A percentile compares a stretch with the other conserved stretches of the same genome.
These are phyloP conservation scores for Heliothis peltigera DNA, from an alignment of 2,888 invertebrate genomes.

Conservation along the genomic window DNA sequence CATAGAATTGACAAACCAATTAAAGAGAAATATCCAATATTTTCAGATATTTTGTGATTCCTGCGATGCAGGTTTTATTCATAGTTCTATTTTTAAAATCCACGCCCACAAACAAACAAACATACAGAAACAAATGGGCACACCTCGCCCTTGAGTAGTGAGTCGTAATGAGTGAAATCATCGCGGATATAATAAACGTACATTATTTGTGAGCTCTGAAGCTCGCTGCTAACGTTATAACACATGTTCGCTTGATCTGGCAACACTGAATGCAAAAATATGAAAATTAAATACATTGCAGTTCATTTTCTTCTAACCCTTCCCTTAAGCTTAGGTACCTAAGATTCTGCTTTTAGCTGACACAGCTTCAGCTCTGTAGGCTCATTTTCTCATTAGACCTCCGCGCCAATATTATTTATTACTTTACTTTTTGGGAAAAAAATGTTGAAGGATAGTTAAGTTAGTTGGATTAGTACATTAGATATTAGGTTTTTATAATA, in stretches of 20 bases:
- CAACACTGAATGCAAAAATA: neutral
- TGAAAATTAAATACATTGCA: too few relatives aligned
- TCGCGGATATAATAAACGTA: conserved; percentile 39
- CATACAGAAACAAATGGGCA: conserved; percentile 9
- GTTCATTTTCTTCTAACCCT: too few relatives aligned
- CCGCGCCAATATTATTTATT: too few relatives aligned
- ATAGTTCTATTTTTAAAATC: conserved; percentile 19
- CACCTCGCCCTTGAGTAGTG: conserved; percentile 29
- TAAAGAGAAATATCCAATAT: neutral
- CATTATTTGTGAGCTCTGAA: conserved; percentile 42
- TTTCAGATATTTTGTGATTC: neutral
- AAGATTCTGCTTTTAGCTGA: too few relatives aligned
- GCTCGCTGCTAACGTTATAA: conserved; percentile 43
- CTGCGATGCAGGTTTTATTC: neutral
- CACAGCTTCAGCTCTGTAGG: too few relatives aligned
- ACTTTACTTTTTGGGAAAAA: too few relatives aligned
- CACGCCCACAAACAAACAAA: conserved; percentile 1
- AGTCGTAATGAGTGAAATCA: conserved; percentile 50
- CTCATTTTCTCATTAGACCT: too few relatives aligned
- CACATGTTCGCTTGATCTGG: conserved; percentile 1
- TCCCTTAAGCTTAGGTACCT: too few relatives aligned
- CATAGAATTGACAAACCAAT: neutral
- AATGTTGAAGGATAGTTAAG: too few relatives aligned
- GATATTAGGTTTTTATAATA: too few relatives aligned
- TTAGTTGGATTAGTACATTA: too few relatives aligned